Conservation (phyloP, 2,888 invertebrate genomes). For the Andrena minutula region DNA sequence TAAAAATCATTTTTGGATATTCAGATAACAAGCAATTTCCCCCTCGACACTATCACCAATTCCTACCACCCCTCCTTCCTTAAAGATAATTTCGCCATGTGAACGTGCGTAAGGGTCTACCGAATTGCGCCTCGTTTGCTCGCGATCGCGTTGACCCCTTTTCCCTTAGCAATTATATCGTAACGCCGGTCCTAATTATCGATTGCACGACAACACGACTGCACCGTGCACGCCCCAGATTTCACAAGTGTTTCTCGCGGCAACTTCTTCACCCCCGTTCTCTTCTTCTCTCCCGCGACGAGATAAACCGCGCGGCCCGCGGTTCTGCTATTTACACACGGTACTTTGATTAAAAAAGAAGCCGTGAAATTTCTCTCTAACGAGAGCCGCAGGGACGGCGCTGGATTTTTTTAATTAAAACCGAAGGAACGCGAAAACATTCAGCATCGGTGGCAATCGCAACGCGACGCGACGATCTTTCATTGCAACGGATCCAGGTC, state of each 20-base stretch:
- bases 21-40: too few species aligned
- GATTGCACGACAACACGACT: conserved; percentile 30
- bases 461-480: conserved; percentile 48
- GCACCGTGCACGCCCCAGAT: conserved; percentile 28
- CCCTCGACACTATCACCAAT: background rate
- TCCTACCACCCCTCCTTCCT: background rate
- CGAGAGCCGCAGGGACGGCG: conserved; percentile 30
- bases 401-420: conserved; percentile 58
- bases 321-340: conserved; percentile 29
- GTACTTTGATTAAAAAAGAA: conserved; percentile 53
- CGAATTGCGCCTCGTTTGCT: conserved; percentile 6
- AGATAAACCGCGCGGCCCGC: conserved; percentile 30
- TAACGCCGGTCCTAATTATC: conserved; percentile 50
- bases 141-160: conserved; percentile 26
- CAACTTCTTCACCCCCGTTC: conserved; percentile 14
- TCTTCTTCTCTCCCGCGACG: background rate
- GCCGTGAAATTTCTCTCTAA: conserved; percentile 51
- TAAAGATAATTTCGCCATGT: background rate
- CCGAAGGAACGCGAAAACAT: conserved; percentile 43
- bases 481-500: conserved; percentile 38
- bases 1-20: too few species aligned
- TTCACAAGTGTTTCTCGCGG: conserved; percentile 30
- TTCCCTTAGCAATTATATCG: conserved; percentile 25
- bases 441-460: conserved; percentile 49
- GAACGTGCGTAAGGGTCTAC: background rate